These are phyloP conservation scores for Sebastes glaucus DNA, from an alignment of 2,797 vertebrate genomes.

Conservation along the genomic window DNA sequence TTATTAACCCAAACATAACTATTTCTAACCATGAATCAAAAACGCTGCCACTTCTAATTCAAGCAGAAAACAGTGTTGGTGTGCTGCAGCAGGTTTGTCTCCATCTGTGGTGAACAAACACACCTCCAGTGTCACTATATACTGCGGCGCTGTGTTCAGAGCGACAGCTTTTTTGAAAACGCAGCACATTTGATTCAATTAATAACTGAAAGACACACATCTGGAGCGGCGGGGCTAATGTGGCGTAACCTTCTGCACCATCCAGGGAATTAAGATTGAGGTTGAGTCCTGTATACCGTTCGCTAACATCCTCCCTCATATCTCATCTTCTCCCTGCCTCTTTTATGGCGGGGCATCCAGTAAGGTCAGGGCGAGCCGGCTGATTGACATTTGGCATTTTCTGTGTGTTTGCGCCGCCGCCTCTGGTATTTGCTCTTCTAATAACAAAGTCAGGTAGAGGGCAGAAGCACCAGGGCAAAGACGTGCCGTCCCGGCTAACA, in stretches of 20 bases:
- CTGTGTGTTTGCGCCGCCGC: constrained; percentile 52
- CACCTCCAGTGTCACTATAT: not conserved
- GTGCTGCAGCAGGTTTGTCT: not conserved
- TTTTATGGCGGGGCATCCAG: not conserved
- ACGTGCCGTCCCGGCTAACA: constrained; percentile 37
- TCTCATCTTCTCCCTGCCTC: constrained; percentile 36
- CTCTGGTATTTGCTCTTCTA: constrained; percentile 65
- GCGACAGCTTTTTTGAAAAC: not conserved
- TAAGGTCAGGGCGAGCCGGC: constrained; percentile 51
- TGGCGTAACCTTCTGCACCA: constrained; percentile 20
- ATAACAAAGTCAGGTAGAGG: constrained; percentile 70
- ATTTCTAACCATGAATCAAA: not conserved
- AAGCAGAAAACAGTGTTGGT: not conserved
- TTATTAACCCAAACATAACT: not conserved
- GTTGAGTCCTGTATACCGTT: not conserved
- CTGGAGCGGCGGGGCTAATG: constrained; percentile 8
- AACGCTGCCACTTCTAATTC: not conserved
- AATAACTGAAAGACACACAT: not conserved
- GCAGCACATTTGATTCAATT: not conserved
- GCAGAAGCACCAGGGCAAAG: constrained; percentile 33
- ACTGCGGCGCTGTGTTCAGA: not conserved
- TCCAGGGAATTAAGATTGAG: constrained; percentile 19
- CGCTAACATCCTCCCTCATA: constrained; percentile 22
- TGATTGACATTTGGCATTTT: constrained; percentile 74
- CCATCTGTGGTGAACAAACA: not conserved